These are phyloP conservation scores for Manduca sexta DNA, from an alignment of 1,140 invertebrate genomes.

Conservation along the genomic window DNA sequence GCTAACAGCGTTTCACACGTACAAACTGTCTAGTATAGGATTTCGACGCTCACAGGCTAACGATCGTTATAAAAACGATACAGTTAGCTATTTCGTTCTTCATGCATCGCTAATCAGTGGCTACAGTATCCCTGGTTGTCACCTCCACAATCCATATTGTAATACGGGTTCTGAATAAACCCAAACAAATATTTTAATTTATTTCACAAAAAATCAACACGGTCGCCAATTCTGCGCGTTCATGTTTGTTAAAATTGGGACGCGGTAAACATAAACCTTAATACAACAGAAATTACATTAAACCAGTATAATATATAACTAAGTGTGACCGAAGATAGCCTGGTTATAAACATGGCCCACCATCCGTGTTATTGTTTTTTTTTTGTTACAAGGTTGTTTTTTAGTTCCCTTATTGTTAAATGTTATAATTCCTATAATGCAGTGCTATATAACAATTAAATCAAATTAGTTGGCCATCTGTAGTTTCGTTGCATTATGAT, in stretches of 20 bases:
- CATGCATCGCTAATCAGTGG: not conserved
- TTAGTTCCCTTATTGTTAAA: too few species aligned
- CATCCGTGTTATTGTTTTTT: too few species aligned
- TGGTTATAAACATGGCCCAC: too few species aligned
- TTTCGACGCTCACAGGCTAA: not conserved
- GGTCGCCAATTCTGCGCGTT: constrained; percentile 6
- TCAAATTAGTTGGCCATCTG: too few species aligned
- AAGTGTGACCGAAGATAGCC: too few species aligned
- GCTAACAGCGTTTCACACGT: too few species aligned
- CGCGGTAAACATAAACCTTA: constrained; percentile 4
- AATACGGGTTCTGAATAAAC: constrained; percentile 21
- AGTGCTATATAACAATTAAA: too few species aligned
- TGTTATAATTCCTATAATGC: too few species aligned
- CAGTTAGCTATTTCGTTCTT: not conserved
- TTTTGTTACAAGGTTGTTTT: too few species aligned
- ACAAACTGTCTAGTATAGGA: not conserved
- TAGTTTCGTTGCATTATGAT: too few species aligned
- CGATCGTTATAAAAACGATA: constrained; percentile 1
- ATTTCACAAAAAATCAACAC: constrained; percentile 22
- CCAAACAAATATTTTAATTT: constrained; percentile 30
- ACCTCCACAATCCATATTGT: constrained; percentile 7
- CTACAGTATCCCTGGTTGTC: constrained; percentile 1
- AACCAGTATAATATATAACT: too few species aligned
- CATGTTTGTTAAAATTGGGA: constrained; percentile 1
- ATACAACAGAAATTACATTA: too few species aligned